Base-by-base conservation (phyloP, 2,113 vertebrate genomes). In the Hipposideros armiger region DNA sequence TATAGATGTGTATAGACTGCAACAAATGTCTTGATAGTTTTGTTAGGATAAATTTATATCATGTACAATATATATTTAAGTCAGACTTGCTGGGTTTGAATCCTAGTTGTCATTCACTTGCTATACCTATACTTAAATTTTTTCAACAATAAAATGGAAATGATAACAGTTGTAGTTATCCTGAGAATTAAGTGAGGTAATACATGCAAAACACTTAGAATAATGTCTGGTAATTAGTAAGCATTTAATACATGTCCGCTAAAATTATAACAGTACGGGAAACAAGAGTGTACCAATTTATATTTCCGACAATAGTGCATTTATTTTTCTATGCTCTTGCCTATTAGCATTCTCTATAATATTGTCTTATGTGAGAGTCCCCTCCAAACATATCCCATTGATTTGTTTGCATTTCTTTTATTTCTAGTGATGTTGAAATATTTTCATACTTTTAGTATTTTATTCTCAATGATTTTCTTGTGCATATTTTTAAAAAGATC, bases 361-460 rank as follows among this genome's bases (percentile, higher is more conserved):
- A 24, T 94, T 86, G 14, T 40, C 66, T 89, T 67, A 32, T 22
- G 7, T 54, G 24, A 64, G 50, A 66, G 60, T 0, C 11, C 40
- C 16, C 69, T 17, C 60, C 60, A 64, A 64, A 64, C 7, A 67
- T 5, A 62, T n/a, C 5, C 30, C 22, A 62, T 60, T 77, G 45
- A 47, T 88, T 94, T 85, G 40, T 17, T 95, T 85, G 22, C 5
- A 64, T 82, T 84, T 73, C 78, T 80, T 94, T 56, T 58, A 86
- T 72, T 95, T 90, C 62, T 52, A 72, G 13, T 66, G 16, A 77
- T 66, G 26, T n/a, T 62, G 50, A 89, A 94, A 86, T 56, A 83
- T 60, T 45, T 88, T 72, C 56, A 58, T 82, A 52, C 30, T 95
- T 93, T 69, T 52, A 84, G 11, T 60, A 77, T 90, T 96, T 85